Conservation (phyloP, 2,888 invertebrate species). For the Luperina nickerlii region DNA sequence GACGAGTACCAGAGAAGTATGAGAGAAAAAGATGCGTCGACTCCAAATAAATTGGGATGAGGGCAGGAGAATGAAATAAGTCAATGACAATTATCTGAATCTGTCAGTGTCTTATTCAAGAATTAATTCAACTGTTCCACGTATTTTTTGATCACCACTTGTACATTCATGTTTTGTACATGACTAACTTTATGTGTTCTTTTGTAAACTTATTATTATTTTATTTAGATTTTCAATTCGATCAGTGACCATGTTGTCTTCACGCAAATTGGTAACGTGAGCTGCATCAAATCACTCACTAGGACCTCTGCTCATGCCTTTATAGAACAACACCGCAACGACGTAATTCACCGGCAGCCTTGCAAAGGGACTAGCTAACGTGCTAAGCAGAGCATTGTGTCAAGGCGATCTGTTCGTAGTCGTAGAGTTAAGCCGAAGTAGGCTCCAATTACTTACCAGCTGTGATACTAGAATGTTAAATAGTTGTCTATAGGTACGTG, state of each 20-base stretch:
- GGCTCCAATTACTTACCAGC: slow-evolving; percentile 39
- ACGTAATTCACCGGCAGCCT: slow-evolving; percentile 19
- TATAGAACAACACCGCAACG: neutral
- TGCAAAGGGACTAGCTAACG: slow-evolving; percentile 41
- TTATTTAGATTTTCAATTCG: no score
- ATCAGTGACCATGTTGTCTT: neutral
- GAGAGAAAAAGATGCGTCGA: no score
- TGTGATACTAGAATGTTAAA: slow-evolving; percentile 28
- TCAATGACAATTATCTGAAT: no score
- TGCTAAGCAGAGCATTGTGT: slow-evolving; percentile 33
- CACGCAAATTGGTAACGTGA: neutral
- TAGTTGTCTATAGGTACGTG: neutral
- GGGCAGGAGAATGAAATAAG: no score
- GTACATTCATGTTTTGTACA: no score
- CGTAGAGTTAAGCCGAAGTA: slow-evolving; percentile 13
- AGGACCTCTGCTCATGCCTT: neutral
- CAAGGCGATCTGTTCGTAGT: slow-evolving; percentile 36
- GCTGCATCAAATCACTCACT: neutral
- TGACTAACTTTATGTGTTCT: no score
- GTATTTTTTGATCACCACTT: no score
- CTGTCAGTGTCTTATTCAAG: no score
- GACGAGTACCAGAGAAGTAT: no score
- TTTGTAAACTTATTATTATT: no score
- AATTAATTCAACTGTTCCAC: no score
- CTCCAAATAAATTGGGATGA: no score